A percentile compares a stretch with the other conserved stretches of the same genome.
These are phyloP conservation scores for Pocota personata DNA, from an alignment of 2,888 invertebrate genomes.

Conservation along the genomic window DNA sequence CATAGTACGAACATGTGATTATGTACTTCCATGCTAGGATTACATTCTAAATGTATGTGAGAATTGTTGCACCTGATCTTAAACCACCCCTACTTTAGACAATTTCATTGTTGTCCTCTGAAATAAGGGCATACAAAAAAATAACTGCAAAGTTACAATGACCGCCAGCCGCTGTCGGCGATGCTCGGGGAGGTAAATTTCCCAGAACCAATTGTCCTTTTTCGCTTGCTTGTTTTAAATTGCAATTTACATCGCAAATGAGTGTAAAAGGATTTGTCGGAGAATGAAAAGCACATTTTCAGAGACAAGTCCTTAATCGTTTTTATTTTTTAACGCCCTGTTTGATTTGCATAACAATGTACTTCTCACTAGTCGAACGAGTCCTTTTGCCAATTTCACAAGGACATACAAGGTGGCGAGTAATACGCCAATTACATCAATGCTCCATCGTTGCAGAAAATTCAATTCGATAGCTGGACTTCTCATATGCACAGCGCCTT, in stretches of 20 bases:
- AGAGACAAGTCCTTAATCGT: constrained; percentile 29
- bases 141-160: constrained; percentile 1
- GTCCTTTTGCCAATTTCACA: constrained; percentile 17
- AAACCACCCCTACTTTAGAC: constrained; percentile 7
- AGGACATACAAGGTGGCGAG: constrained; percentile 15
- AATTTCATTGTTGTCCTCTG: constrained; percentile 2
- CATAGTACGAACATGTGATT: constrained; percentile 46
- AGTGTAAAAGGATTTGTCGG: constrained; percentile 9
- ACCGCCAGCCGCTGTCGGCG: constrained; percentile 1
- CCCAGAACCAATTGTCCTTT: constrained; percentile 8
- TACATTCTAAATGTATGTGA: constrained; percentile 42
- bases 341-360: constrained; percentile 21
- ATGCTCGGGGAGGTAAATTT: not conserved
- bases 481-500: constrained; percentile 83
- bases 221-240: constrained; percentile 35
- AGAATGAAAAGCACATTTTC: not conserved
- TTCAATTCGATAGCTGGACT: constrained; percentile 83
- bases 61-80: constrained; percentile 43
- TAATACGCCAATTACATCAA: constrained; percentile 32
- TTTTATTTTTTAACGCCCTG: constrained; percentile 14
- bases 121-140: not conserved
- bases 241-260: constrained; percentile 48
- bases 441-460: constrained; percentile 78
- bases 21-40: constrained; percentile 35
- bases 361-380: not conserved